Evolutionary conservation across 2,113 vertebrate species (phyloP).

Genomic region (Corapipo altera): DNA sequence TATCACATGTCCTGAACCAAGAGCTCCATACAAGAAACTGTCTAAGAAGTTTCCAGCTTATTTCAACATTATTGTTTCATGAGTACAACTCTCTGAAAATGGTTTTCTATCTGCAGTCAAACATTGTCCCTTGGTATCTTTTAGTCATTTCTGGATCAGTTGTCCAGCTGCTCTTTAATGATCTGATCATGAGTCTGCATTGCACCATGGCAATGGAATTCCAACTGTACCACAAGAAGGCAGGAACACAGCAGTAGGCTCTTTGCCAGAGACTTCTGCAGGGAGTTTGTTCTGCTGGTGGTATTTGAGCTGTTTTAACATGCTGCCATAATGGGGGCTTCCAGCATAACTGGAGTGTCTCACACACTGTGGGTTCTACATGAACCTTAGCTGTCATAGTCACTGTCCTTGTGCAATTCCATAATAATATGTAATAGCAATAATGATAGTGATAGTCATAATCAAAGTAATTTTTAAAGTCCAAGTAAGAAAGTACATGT

Average conservation of each 20-base stretch:
- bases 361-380: fast-evolving
- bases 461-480: background rate
- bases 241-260: background rate
- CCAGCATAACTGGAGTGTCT: background rate
- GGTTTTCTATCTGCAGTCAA: background rate
- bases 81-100: background rate
- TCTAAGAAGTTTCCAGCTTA: background rate
- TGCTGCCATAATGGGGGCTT: background rate
- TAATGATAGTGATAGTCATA: background rate
- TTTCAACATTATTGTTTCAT: background rate
- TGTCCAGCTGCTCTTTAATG: background rate
- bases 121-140: background rate
- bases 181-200: background rate
- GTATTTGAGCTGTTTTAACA: background rate
- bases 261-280: background rate
- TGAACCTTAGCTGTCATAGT: background rate
- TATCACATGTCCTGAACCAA: fast-evolving
- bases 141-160: background rate
- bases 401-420: background rate
- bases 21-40: background rate
- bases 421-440: background rate
- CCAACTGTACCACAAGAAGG: background rate
- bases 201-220: fast-evolving
- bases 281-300: background rate
- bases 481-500: background rate